Evolutionary conservation across 2,113 vertebrate species (phyloP), one percentile per base, ranked within the genome.

Genomic region (Lota lota): DNA sequence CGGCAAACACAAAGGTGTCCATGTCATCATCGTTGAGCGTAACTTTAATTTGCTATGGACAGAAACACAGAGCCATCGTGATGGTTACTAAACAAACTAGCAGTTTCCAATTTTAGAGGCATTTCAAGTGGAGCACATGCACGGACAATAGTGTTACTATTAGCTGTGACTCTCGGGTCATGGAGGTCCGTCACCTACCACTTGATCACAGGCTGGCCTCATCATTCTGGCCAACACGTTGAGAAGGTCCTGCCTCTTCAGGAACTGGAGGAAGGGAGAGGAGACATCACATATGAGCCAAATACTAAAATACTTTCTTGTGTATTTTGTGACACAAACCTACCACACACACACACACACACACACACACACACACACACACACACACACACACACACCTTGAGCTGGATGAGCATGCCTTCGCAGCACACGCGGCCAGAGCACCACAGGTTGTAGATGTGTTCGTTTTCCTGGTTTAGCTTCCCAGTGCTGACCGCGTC

Each of bases 371-470:
- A 60, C 17, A 60, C 21, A 1, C 4, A 0, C 6, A 58, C 0
- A 22, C 7, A 53, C 36, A 18, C 11, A 33, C 59, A 0, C 0
- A 4, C 0, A 1, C 4, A 4, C 59, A 93, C 92, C 90, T 92
- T 93, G 33, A 93, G 91, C 71, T 99, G 97, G 84, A 99, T 97
- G 63, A 99, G 93, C 97, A 99, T 99, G 75, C 97, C 97, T 67
- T 98, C 97, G 70, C 97, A 99, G 91, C 97, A 99, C 57, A 99
- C 94, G 2, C 96, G 93, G 3, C 97, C 97, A 0, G 97, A 99
- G 85, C 97, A 99, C 97, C 97, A 99, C 40, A 99, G 89, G 73
- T 98, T 99, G 83, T 99, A 99, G 61, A 99, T 95, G 76, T 99
- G 97, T 24, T 98, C 97, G 1, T 98, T 99, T 84, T 99, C 97